Evolutionary conservation across 1,140 invertebrate species (phyloP).

Genomic region (Aphelenchoides besseyi): DNA sequence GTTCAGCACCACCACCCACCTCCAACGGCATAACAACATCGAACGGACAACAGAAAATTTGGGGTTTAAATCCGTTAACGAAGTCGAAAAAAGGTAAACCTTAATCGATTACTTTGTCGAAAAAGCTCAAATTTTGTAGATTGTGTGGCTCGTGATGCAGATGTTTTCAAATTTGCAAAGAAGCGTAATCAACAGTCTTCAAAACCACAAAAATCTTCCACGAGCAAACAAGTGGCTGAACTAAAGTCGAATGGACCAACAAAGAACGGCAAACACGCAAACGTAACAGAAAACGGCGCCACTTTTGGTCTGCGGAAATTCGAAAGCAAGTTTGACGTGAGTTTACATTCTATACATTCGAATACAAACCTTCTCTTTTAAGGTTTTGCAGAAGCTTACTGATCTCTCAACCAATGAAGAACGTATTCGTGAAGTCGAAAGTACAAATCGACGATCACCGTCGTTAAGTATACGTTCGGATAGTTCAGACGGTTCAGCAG

Average conservation of each 20-base stretch:
- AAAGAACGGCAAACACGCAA: not conserved
- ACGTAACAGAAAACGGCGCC: conserved; percentile 4
- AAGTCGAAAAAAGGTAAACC: not conserved
- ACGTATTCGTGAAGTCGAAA: not conserved
- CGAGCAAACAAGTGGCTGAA: no score
- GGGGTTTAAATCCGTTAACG: not conserved
- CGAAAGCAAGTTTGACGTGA: not conserved
- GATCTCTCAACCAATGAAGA: not conserved
- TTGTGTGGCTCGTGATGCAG: not conserved
- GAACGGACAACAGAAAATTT: not conserved
- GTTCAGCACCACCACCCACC: not conserved
- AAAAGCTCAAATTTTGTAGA: no score
- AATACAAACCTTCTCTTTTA: no score
- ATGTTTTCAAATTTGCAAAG: not conserved
- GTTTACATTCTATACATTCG: no score
- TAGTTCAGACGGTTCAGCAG: no score
- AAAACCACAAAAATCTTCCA: no score
- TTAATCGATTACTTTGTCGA: no score
- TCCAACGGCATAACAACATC: no score
- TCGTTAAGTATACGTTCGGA: not conserved
- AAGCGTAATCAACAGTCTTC: no score
- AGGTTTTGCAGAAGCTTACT: not conserved
- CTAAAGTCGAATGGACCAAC: not conserved
- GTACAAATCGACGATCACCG: not conserved
- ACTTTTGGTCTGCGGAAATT: not conserved